Percentiles rank a stretch among this genome's conserved stretches.
phyloP scores from a whole-genome alignment of 2,113 vertebrate species.

The Uria aalge region DNA sequence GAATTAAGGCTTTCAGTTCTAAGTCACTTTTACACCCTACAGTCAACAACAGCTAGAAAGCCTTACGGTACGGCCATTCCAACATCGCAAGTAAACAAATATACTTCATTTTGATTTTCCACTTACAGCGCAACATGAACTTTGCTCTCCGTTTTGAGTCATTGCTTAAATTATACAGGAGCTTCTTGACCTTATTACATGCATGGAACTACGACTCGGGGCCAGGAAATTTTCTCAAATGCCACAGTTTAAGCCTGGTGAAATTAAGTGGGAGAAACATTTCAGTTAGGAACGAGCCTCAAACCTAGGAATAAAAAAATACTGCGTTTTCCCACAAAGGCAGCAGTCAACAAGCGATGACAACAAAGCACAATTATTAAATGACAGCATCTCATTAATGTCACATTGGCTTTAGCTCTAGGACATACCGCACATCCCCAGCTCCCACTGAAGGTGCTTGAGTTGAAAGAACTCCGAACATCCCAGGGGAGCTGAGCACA shows the following conservation, averaged over 20 bases:
- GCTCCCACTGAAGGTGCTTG: constrained; percentile 15
- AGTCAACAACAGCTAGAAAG: neutral
- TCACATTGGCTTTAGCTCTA: neutral
- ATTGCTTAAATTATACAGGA: neutral
- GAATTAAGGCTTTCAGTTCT: neutral
- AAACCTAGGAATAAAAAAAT: neutral
- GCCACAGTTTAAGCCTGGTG: neutral
- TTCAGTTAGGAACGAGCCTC: neutral
- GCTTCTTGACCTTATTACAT: neutral
- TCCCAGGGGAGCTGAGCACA: neutral
- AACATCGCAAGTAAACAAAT: neutral
- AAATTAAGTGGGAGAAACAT: neutral
- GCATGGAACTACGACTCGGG: neutral
- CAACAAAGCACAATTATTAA: constrained; percentile 22
- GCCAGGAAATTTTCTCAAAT: neutral
- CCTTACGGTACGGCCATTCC: neutral
- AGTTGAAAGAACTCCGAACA: constrained; percentile 44
- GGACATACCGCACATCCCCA: neutral
- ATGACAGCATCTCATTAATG: constrained; percentile 58
- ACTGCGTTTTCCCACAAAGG: neutral
- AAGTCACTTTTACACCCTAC: neutral
- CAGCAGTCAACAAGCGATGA: neutral
- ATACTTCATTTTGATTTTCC: neutral
- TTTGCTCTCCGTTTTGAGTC: neutral
- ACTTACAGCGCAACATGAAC: neutral